Base-by-base conservation (phyloP, 2,888 invertebrate species). In the Temnothorax rugatulus region DNA sequence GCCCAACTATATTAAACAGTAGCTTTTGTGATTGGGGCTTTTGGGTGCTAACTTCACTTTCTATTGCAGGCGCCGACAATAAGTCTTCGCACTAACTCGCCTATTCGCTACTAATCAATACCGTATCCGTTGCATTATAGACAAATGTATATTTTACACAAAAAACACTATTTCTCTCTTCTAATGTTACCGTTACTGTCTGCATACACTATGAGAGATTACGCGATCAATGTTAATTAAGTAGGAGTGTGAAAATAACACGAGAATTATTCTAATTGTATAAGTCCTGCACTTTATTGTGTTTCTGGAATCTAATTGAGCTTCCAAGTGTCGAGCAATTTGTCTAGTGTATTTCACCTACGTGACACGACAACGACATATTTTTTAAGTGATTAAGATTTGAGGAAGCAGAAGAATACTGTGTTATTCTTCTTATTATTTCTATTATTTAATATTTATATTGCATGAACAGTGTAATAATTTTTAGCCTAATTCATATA, bases 51-150 rank as follows among this genome's bases (percentile, higher is more conserved):
- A 94, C 93, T 90, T 92, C 91, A 93, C 92, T 95, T 95, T 95
- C 92, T 94, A 94, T 95, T 95, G 94, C 95, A 95, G 95, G 95
- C 95, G 95, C 95, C 95, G 95, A 95, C 95, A 95, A 95, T 95
- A 95, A 95, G 94, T 94, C 94, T 94, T 92, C 94, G 94, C 94
- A 94, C 94, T 95, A 94, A 94, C 93, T 79, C 94, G 93, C 91
- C 93, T 93, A 92, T 92, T 93, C 91, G 92, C 94, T 94, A 94
- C 93, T 94, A 94, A 94, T 92, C 91, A 88, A 87, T 89, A 88
- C 82, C 21, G 82, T 92, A 92, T 90, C 87, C 89, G 92, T 93
- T 93, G 91, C 93, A 94, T 77, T 92, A 90, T 93, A 93, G 91
- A 91, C 90, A 90, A 54, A 90, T 92, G 88, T 91, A 90, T 83